A percentile compares a stretch with the other conserved stretches of the same genome.
Evolutionary conservation across 2,797 vertebrate genomes (phyloP).

Genomic region (Neostethus bicornis): DNA sequence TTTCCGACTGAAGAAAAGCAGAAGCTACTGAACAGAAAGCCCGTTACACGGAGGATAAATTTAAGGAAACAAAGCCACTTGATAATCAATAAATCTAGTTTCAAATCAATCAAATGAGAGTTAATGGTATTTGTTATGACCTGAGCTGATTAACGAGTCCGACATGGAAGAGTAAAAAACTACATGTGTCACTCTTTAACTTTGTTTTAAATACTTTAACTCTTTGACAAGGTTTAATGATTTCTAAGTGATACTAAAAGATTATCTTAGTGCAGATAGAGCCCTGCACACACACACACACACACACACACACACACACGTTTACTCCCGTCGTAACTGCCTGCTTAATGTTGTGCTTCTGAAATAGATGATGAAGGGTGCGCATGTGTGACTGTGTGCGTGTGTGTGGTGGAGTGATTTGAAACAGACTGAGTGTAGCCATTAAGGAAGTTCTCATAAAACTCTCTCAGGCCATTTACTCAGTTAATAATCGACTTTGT

Average conservation of each 20-base stretch:
- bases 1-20: too few species aligned
- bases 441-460: constrained; percentile 98
- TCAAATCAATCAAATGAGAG: too few species aligned
- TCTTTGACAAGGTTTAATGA: constrained; percentile 48
- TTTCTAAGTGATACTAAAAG: constrained; percentile 51
- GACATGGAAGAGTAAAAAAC: constrained; percentile 5
- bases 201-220: constrained; percentile 15
- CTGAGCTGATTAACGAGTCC: too few species aligned
- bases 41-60: too few species aligned
- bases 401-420: constrained; percentile 65
- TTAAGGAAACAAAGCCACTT: too few species aligned
- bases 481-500: constrained; percentile 99
- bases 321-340: constrained; percentile 42
- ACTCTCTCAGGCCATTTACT: constrained; percentile 97
- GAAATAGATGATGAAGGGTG: constrained; percentile 60
- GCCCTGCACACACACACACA: constrained; percentile 4
- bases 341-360: constrained; percentile 69
- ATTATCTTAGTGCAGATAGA: constrained; percentile 34
- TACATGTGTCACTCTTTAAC: constrained; percentile 11
- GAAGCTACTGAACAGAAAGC: too few species aligned
- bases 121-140: too few species aligned
- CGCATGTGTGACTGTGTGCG: constrained; percentile 32
- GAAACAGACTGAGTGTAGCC: constrained; percentile 93
- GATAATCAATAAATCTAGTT: too few species aligned
- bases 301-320: too few species aligned